Conservation (phyloP, 2,888 invertebrate species). For the Phengaris arion region DNA sequence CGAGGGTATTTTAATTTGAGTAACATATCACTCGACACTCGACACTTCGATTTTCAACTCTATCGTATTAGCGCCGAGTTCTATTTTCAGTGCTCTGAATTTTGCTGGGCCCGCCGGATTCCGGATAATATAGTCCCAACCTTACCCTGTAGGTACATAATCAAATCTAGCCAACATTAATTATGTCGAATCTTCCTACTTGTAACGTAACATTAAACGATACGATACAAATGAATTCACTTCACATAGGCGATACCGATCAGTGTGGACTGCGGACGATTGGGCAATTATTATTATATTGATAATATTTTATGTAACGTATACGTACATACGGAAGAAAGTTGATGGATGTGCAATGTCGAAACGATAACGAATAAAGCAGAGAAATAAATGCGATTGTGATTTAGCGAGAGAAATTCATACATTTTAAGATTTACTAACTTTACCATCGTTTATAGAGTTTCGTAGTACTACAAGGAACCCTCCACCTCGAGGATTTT, state of each 20-base stretch:
- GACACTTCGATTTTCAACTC: too few relatives aligned
- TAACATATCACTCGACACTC: too few relatives aligned
- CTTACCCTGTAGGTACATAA: neutral
- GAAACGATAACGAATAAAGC: neutral
- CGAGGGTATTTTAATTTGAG: too few relatives aligned
- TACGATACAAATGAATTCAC: conserved; percentile 1
- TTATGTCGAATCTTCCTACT: neutral
- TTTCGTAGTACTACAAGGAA: too few relatives aligned
- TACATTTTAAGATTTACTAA: too few relatives aligned
- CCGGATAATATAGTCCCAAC: too few relatives aligned
- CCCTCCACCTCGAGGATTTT: too few relatives aligned
- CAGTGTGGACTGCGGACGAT: neutral
- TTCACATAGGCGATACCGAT: conserved; percentile 10
- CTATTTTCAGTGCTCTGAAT: too few relatives aligned
- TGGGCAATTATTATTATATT: conserved; percentile 19
- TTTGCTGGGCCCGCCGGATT: too few relatives aligned
- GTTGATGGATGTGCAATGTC: neutral
- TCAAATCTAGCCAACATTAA: neutral
- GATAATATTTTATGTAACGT: conserved; percentile 11
- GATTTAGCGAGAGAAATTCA: too few relatives aligned
- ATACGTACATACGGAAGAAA: conserved; percentile 1
- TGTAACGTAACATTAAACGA: neutral
- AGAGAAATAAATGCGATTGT: neutral
- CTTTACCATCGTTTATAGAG: too few relatives aligned
- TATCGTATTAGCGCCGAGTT: too few relatives aligned